Conservation (phyloP, 2,797 vertebrate genomes). For the Molossus molossus region DNA sequence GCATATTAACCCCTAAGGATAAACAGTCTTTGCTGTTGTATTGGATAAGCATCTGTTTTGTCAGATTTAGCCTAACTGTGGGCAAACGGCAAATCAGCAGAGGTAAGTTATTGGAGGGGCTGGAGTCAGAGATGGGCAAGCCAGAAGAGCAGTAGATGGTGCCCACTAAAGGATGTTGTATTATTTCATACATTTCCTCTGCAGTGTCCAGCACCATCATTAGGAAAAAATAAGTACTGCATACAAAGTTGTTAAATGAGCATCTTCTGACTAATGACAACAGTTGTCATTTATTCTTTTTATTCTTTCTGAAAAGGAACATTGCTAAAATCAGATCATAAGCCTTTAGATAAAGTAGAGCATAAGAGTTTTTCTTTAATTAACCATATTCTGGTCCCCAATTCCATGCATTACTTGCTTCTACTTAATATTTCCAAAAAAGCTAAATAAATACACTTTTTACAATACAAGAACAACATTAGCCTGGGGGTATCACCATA, state of each 20-base stretch:
- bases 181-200: not conserved
- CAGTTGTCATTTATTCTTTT: not conserved
- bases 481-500: not conserved
- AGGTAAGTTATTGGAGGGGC: not conserved
- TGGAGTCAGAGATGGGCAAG: not conserved
- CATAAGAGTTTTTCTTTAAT: slow-evolving; percentile 43
- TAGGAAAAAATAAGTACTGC: not conserved
- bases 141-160: not conserved
- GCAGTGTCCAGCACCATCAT: not conserved
- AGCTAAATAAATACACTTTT: slow-evolving; percentile 32
- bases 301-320: slow-evolving; percentile 39
- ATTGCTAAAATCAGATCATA: slow-evolving; percentile 52
- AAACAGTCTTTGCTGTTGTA: slow-evolving; percentile 7
- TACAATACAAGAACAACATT: not conserved
- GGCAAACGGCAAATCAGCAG: slow-evolving; percentile 34
- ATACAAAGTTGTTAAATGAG: not conserved
- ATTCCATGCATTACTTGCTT: not conserved
- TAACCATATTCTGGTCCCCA: not conserved
- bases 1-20: slow-evolving; percentile 55
- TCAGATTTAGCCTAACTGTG: slow-evolving; percentile 29
- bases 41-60: slow-evolving; percentile 58
- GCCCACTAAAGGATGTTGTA: not conserved
- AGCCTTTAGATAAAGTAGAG: not conserved
- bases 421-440: slow-evolving; percentile 39
- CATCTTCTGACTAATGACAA: not conserved